Evolutionary conservation across 92 coral and sea anemone species (phyloP).

Genomic region (Zoanthus solanderi): DNA sequence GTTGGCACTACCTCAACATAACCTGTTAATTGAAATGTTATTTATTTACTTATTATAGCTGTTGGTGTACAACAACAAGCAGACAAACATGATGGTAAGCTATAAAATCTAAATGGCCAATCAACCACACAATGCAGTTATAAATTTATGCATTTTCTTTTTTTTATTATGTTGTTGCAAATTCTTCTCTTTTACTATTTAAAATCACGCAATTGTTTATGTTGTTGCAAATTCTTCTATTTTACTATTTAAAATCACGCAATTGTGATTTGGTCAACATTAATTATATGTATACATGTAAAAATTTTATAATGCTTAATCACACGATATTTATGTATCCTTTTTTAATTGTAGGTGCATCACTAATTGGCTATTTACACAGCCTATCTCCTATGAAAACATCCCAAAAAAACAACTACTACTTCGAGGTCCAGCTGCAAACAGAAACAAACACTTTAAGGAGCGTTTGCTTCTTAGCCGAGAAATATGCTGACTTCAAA

Average conservation of each 20-base stretch:
- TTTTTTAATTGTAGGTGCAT: conserved; percentile 25
- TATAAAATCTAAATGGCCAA: neutral
- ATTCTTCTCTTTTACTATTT: neutral
- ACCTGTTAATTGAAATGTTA: neutral
- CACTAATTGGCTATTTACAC: conserved; percentile 46
- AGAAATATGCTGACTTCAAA: conserved; percentile 36
- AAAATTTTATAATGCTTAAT: neutral
- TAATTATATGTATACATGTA: neutral
- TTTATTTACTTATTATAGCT: neutral
- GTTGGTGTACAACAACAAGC: neutral
- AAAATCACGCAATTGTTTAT: neutral
- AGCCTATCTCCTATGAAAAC: conserved; percentile 42
- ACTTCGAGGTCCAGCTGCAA: conserved; percentile 50
- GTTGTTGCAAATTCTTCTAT: neutral
- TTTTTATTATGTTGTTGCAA: neutral
- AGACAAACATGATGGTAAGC: neutral
- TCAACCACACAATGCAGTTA: neutral
- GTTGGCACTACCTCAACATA: neutral
- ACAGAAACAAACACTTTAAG: conserved; percentile 38
- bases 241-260: neutral
- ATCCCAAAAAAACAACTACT: conserved; percentile 33
- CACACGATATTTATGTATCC: conserved; percentile 31
- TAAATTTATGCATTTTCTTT: neutral
- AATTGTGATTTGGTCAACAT: neutral
- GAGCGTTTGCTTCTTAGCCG: conserved; percentile 56